These are phyloP conservation scores for Axea sp. DNA, from an alignment of 2,888 invertebrate species.

Conservation along the genomic window DNA sequence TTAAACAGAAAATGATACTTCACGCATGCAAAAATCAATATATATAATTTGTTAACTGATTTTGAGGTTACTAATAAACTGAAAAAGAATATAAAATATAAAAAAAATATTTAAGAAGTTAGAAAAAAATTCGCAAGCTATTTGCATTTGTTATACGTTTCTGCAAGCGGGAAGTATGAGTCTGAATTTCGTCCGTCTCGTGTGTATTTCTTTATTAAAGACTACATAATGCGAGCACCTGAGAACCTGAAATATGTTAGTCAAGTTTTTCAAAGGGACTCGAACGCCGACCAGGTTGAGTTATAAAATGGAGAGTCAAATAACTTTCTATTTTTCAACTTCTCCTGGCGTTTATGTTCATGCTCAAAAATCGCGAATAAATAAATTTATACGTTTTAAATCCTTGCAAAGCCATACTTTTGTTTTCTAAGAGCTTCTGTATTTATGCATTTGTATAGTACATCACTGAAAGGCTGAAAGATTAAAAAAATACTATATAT, in stretches of 20 bases:
- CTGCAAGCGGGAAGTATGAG: constrained; percentile 48
- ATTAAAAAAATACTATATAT: constrained; percentile 47
- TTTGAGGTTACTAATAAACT: constrained; percentile 19
- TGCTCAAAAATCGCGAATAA: constrained; percentile 47
- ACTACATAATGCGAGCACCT: constrained; percentile 35
- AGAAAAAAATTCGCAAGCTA: constrained; percentile 9
- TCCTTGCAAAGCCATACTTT: constrained; percentile 43
- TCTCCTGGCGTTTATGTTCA: constrained; percentile 12
- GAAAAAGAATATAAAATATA: constrained; percentile 14
- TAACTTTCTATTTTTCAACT: not conserved
- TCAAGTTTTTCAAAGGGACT: constrained; percentile 32
- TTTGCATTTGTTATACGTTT: constrained; percentile 44
- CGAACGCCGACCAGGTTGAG: constrained; percentile 6
- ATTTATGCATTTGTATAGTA: constrained; percentile 50
- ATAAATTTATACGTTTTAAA: constrained; percentile 17
- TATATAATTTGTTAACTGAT: constrained; percentile 30
- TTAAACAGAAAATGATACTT: constrained; percentile 30
- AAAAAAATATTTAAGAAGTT: not conserved
- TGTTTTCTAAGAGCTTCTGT: constrained; percentile 42
- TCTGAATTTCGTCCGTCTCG: constrained; percentile 48
- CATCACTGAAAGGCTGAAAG: constrained; percentile 56
- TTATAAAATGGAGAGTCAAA: not conserved
- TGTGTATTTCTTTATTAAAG: constrained; percentile 25
- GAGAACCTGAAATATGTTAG: constrained; percentile 37
- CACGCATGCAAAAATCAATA: constrained; percentile 52